Conservation (phyloP, 2,888 invertebrate species). For the Stramonita haemastoma region DNA sequence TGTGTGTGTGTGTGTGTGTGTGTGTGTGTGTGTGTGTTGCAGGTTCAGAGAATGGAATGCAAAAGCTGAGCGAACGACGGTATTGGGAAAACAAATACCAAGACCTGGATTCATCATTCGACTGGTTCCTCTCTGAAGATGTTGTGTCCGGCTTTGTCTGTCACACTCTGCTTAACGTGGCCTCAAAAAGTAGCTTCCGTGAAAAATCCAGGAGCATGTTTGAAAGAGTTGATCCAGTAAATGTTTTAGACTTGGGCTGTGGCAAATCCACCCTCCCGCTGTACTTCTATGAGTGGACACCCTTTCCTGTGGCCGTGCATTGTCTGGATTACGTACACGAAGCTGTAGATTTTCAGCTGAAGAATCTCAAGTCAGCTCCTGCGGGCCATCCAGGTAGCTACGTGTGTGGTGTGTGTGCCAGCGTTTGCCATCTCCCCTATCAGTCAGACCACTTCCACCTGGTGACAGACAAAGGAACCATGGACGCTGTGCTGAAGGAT, state of each 20-base stretch:
- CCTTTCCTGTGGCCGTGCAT: conserved; percentile 30
- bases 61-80: conserved; percentile 19
- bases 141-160: conserved; percentile 2
- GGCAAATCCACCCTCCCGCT: conserved; percentile 41
- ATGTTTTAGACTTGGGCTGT: conserved; percentile 47
- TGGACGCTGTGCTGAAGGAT: conserved; percentile 52
- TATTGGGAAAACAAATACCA: conserved; percentile 24
- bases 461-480: conserved; percentile 52
- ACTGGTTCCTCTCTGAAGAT: conserved; percentile 29
- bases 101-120: not conserved
- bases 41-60: not conserved
- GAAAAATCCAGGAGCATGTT: not conserved
- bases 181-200: not conserved
- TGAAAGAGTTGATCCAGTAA: not conserved
- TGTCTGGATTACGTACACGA: conserved; percentile 45
- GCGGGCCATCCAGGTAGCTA: conserved; percentile 5
- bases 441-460: conserved; percentile 42
- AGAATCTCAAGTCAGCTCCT: not conserved
- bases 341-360: conserved; percentile 42
- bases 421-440: conserved; percentile 48
- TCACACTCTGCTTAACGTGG: conserved; percentile 4
- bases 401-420: conserved; percentile 39
- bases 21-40: not conserved
- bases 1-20: conserved; percentile 1
- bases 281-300: conserved; percentile 30